These are phyloP conservation scores for Cnemophilus loriae DNA, from an alignment of 2,113 vertebrate genomes.

Conservation along the genomic window DNA sequence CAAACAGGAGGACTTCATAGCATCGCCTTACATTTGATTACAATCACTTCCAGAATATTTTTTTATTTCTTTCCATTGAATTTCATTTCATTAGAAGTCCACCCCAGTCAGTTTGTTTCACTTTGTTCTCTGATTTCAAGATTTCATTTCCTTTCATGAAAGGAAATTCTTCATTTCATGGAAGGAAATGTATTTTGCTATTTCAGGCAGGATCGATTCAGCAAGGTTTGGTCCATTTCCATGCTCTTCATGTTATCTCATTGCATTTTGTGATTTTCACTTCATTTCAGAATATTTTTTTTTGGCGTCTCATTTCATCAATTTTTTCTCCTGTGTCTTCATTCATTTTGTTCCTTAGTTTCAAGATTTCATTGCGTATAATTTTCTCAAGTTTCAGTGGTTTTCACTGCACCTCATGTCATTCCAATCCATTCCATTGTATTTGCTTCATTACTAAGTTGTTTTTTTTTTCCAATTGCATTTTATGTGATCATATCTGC, in stretches of 20 bases:
- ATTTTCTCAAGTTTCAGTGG: background rate
- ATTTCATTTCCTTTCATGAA: background rate
- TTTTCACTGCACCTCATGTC: background rate
- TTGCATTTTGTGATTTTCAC: background rate
- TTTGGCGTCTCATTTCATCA: background rate
- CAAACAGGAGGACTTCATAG: no score
- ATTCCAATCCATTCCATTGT: background rate
- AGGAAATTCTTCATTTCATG: background rate
- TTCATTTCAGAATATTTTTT: background rate
- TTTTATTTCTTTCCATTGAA: no score
- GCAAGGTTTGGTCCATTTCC: background rate
- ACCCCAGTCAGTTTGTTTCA: background rate
- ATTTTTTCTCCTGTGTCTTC: background rate
- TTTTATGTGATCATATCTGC: background rate
- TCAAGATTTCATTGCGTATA: background rate
- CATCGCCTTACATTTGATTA: no score
- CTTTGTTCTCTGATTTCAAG: background rate
- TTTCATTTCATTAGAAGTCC: no score
- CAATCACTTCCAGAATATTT: no score
- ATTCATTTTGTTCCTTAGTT: background rate
- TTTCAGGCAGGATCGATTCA: fast-evolving
- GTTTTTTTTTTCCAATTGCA: background rate
- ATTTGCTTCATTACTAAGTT: background rate
- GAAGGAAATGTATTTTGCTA: background rate
- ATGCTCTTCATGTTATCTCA: no score